Conservation (phyloP, 2,888 invertebrate genomes). For the Drosophila trichaetosa region DNA sequence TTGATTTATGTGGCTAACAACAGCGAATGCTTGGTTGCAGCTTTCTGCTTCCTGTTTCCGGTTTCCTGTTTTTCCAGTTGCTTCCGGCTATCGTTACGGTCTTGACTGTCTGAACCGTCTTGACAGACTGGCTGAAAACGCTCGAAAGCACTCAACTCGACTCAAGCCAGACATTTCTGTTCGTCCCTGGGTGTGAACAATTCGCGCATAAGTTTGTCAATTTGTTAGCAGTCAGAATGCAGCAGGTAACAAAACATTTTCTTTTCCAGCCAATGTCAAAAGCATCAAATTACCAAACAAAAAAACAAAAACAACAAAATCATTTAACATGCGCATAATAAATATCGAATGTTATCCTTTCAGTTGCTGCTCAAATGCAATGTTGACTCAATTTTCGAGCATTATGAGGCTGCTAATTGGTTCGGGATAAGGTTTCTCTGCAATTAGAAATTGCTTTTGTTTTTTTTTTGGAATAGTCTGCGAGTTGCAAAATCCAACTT, state of each 20-base stretch:
- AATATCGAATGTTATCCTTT: constrained; percentile 1
- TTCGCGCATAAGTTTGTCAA: constrained; percentile 11
- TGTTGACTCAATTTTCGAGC: background rate
- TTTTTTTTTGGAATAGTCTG: too few species aligned
- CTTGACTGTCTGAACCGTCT: background rate
- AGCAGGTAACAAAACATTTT: background rate
- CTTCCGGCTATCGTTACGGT: background rate
- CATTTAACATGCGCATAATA: constrained; percentile 1
- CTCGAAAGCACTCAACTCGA: constrained; percentile 28
- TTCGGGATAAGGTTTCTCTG: constrained; percentile 8
- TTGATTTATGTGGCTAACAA: constrained; percentile 40
- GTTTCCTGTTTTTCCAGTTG: background rate
- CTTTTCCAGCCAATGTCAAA: background rate
- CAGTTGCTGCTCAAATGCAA: background rate
- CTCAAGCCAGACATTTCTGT: background rate
- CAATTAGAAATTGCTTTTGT: background rate
- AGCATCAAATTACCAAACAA: background rate
- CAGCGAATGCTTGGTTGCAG: constrained; percentile 22
- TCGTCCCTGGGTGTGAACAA: background rate
- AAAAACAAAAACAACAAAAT: background rate
- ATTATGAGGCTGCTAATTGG: constrained; percentile 1
- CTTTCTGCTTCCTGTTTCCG: constrained; percentile 14
- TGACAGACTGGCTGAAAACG: background rate
- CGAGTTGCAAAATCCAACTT: background rate
- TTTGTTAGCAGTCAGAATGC: constrained; percentile 7